Conservation (phyloP, 2,797 vertebrate genomes). For the Phoeniculus purpureus region DNA sequence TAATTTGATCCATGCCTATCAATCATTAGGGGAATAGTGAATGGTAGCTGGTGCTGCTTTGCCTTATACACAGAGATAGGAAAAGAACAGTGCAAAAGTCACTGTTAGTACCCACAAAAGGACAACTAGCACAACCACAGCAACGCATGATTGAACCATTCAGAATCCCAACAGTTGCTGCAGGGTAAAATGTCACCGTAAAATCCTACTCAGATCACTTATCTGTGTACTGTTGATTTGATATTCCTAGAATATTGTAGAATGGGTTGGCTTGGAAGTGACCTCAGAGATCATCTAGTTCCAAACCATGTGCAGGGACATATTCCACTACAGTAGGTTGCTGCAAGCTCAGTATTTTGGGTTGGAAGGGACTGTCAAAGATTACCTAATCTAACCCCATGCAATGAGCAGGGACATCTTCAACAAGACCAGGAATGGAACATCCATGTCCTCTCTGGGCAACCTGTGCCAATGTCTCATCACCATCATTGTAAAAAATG, state of each 20-base stretch:
- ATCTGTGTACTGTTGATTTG: background rate
- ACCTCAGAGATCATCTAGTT: too few relatives aligned
- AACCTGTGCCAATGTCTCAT: too few relatives aligned
- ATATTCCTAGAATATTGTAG: background rate
- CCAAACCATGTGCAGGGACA: too few relatives aligned
- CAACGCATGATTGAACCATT: background rate
- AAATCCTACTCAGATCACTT: background rate
- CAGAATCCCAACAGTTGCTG: background rate
- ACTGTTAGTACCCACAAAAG: rapidly evolving
- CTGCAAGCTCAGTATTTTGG: too few relatives aligned
- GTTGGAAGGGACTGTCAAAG: too few relatives aligned
- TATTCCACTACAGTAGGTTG: too few relatives aligned
- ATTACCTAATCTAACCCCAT: too few relatives aligned
- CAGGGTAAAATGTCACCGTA: background rate
- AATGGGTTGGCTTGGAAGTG: too few relatives aligned
- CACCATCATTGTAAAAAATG: too few relatives aligned
- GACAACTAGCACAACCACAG: background rate
- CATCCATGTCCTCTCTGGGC: too few relatives aligned
- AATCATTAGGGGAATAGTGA: background rate
- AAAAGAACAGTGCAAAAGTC: background rate
- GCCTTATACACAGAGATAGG: background rate
- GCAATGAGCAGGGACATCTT: too few relatives aligned
- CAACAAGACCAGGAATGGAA: too few relatives aligned
- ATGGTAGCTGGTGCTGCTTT: background rate
- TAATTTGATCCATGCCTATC: background rate